Evolutionary conservation across 2,113 vertebrate species (phyloP), one percentile per base, ranked within the genome.

Genomic region (Cynoglossus semilaevis): DNA sequence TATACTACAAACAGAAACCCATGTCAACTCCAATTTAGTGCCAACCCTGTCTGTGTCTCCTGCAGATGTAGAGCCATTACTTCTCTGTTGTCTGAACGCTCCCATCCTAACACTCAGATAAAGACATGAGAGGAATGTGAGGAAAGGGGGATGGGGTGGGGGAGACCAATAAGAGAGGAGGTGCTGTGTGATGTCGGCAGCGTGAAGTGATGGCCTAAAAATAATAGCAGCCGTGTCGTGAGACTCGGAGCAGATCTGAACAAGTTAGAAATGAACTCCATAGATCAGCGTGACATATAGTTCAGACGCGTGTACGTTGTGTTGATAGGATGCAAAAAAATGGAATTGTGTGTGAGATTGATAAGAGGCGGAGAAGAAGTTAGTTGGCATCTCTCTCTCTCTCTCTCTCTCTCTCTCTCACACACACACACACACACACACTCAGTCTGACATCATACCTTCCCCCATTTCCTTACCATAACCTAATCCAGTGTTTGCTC

Each of bases 261-360:
- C 51, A 63, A 78, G 76, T 77, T 72, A 66, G 65, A 80, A 76
- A 81, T 72, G 43, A 83, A 82, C 63, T 67, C 72, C 58, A 72
- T 67, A 70, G 67, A 76, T 77, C 80, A 72, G 34, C 11, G 19
- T 81, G 77, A 79, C 72, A 70, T 73, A 74, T 66, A 67, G 67
- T 63, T 79, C 75, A 12, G 9, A 35, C 44, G 42, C 70, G 57
- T 78, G 72, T 77, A 71, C 48, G 56, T 9, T 50, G 59, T 57
- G 63, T 76, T 64, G 56, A 74, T 69, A 67, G 63, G 60, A 70
- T 4, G 60, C 8, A 4, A 74, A 57, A n/a, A 72, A 63, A 53
- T 55, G 46, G 63, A 18, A 38, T 49, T 47, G 76, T 75, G 78
- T 78, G 78, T 79, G 78, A 43, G 66, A 52, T 29, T 29, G 49